Conservation (phyloP, 2,797 vertebrate species). For the Bovichtus diacanthus region DNA sequence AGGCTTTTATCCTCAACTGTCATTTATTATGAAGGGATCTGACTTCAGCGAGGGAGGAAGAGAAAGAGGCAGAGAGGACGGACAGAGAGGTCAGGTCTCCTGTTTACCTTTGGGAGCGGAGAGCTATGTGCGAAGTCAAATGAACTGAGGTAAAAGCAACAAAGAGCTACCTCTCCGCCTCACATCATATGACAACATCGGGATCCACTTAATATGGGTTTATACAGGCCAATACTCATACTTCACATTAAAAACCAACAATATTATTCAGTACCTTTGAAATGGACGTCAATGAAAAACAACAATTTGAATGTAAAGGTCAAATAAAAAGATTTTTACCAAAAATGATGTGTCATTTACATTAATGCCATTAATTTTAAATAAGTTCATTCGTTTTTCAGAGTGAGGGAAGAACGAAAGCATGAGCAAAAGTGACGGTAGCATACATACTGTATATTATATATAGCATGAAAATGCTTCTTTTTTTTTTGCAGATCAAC, state of each 20-base stretch:
- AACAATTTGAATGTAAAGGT: no score
- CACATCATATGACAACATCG: slow-evolving; percentile 10
- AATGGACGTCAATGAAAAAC: no score
- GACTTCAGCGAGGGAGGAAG: slow-evolving; percentile 73
- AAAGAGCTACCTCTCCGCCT: neutral
- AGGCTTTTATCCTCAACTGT: slow-evolving; percentile 92
- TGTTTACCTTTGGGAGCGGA: slow-evolving; percentile 40
- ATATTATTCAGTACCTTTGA: neutral
- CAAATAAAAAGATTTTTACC: no score
- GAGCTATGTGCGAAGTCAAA: slow-evolving; percentile 10
- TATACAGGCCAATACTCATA: neutral
- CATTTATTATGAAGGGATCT: slow-evolving; percentile 92
- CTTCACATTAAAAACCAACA: neutral
- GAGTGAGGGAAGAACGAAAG: no score
- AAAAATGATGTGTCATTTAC: no score
- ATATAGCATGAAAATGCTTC: no score
- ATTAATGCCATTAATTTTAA: no score
- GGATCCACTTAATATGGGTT: neutral
- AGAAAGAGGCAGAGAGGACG: neutral
- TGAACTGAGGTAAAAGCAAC: slow-evolving; percentile 11
- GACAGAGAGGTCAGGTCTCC: slow-evolving; percentile 34
- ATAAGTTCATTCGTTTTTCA: no score
- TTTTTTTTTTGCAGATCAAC: no score
- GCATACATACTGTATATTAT: no score
- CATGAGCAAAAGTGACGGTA: no score